Percentiles rank a stretch among this genome's conserved stretches.
Evolutionary conservation across 2,113 vertebrate species (phyloP).

Genomic region (Tachuris rubrigastra): DNA sequence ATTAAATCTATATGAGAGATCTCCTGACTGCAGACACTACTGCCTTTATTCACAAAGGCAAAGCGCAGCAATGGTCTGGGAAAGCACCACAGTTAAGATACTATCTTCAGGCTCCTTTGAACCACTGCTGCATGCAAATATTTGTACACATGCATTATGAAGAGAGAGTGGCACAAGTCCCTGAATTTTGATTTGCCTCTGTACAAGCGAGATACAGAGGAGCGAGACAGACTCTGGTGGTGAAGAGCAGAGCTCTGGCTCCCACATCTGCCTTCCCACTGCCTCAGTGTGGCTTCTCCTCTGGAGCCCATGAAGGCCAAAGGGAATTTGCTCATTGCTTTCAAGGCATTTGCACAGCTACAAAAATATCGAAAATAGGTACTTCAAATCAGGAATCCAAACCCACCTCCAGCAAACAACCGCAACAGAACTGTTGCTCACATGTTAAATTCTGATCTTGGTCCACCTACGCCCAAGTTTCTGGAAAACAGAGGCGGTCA

Average conservation of each 20-base stretch:
- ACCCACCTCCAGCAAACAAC: neutral
- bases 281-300: neutral
- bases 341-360: neutral
- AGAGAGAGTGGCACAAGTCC: slow-evolving; percentile 37
- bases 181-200: slow-evolving; percentile 39
- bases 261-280: neutral
- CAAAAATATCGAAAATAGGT: neutral
- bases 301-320: neutral
- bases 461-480: neutral
- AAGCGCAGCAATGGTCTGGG: slow-evolving; percentile 36
- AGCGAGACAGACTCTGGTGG: neutral
- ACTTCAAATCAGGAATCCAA: neutral
- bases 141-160: slow-evolving; percentile 52
- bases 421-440: neutral
- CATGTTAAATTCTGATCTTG: neutral
- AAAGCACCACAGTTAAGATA: slow-evolving; percentile 64
- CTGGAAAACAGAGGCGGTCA: neutral
- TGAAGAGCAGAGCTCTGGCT: neutral
- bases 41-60: slow-evolving; percentile 60
- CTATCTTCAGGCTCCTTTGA: slow-evolving; percentile 58
- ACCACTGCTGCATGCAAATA: slow-evolving; percentile 57
- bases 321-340: neutral
- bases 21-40: slow-evolving; percentile 55
- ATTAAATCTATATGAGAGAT: slow-evolving; percentile 62
- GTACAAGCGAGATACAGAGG: neutral